These are phyloP conservation scores for Argyrosomus japonicus DNA, from an alignment of 2,113 vertebrate species.

Conservation along the genomic window DNA sequence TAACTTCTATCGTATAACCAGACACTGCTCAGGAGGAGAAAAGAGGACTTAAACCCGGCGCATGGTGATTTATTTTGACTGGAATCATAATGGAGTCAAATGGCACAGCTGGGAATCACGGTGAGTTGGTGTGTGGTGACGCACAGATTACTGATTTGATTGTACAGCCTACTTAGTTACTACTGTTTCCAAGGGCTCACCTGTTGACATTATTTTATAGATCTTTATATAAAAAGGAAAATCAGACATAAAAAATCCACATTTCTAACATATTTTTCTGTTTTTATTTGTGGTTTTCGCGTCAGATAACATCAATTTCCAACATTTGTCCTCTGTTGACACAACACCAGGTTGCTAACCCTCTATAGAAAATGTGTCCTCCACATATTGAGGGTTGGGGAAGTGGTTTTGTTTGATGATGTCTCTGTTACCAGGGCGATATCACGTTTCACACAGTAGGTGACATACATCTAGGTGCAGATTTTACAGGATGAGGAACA, in stretches of 20 bases:
- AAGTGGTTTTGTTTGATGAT: slow-evolving; percentile 7
- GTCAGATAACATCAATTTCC: too few species aligned
- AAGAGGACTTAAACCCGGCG: background rate
- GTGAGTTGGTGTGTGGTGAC: slow-evolving; percentile 65
- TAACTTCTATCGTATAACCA: background rate
- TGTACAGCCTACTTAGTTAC: background rate
- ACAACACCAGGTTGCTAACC: too few species aligned
- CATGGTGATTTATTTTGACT: slow-evolving; percentile 13
- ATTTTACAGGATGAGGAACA: background rate
- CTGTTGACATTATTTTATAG: too few species aligned
- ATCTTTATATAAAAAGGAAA: too few species aligned
- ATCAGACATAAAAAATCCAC: too few species aligned
- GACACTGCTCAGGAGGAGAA: background rate
- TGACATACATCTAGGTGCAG: background rate
- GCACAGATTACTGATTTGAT: background rate
- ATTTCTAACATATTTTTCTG: too few species aligned
- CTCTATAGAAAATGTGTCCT: background rate
- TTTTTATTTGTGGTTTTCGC: too few species aligned
- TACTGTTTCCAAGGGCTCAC: background rate
- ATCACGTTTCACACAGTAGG: background rate
- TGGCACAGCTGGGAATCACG: slow-evolving; percentile 38
- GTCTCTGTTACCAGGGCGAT: background rate
- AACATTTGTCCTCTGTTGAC: too few species aligned
- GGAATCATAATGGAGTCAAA: slow-evolving; percentile 72
- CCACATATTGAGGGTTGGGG: background rate